Conservation (phyloP, 2,888 invertebrate species). For the Cacoxenus indagator region DNA sequence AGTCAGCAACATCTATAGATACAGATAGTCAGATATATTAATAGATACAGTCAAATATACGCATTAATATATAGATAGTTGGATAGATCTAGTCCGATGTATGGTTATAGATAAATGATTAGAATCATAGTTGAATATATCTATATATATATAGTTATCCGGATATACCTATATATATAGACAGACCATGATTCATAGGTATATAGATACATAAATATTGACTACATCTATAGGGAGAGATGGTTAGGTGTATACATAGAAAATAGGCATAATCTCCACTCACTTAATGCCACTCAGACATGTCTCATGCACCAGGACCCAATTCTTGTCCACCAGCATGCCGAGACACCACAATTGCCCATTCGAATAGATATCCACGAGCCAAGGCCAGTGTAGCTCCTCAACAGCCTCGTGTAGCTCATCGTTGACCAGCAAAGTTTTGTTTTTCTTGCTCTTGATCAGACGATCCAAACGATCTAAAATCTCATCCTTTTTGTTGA, state of each 20-base stretch:
- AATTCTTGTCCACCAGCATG: slow-evolving; percentile 76
- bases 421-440: slow-evolving; percentile 59
- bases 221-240: too few species aligned
- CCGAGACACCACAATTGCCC: slow-evolving; percentile 81
- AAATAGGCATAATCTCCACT: neutral
- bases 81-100: too few species aligned
- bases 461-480: slow-evolving; percentile 54
- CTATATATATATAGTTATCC: too few species aligned
- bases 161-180: neutral
- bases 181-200: neutral
- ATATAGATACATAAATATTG: accelerated
- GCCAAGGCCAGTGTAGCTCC: slow-evolving; percentile 78
- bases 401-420: slow-evolving; percentile 63
- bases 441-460: slow-evolving; percentile 60
- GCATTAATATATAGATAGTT: too few species aligned
- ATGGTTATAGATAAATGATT: too few species aligned
- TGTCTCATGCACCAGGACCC: slow-evolving; percentile 76
- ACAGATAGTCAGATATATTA: too few species aligned
- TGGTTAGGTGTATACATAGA: too few species aligned
- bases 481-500: slow-evolving; percentile 57
- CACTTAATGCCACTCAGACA: slow-evolving; percentile 71
- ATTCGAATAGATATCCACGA: slow-evolving; percentile 79
- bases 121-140: too few species aligned
- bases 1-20: too few species aligned
- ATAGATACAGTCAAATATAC: too few species aligned